Evolutionary conservation across 1,140 invertebrate genomes (phyloP).

Genomic region (Hylyphantes graminicola): DNA sequence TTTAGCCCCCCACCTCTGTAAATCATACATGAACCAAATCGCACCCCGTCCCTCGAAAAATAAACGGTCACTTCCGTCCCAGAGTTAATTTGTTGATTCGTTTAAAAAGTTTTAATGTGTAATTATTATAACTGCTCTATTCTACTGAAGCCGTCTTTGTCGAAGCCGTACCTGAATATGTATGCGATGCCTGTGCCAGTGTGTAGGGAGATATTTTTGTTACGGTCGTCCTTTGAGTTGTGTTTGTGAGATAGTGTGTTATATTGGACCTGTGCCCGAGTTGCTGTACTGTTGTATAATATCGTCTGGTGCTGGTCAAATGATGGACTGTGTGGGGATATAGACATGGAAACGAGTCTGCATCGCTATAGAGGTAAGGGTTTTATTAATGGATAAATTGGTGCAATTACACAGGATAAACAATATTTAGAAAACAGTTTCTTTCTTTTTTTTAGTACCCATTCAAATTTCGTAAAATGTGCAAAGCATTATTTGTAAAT

Average conservation of each 20-base stretch:
- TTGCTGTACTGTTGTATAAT: neutral
- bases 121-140: conserved; percentile 70
- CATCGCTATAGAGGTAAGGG: conserved; percentile 42
- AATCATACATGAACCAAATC: neutral
- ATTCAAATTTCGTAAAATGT: too few species aligned
- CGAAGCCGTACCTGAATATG: conserved; percentile 71
- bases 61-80: conserved; percentile 21
- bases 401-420: too few species aligned
- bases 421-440: too few species aligned
- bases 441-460: too few species aligned
- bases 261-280: too few species aligned
- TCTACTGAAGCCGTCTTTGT: conserved; percentile 80
- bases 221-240: too few species aligned
- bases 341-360: conserved; percentile 39
- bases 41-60: neutral
- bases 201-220: too few species aligned
- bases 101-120: neutral
- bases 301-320: neutral
- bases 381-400: neutral
- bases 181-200: neutral
- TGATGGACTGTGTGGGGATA: conserved; percentile 14
- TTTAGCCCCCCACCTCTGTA: neutral
- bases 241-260: too few species aligned
- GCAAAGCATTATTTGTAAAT: too few species aligned
- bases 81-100: conserved; percentile 8